A percentile compares a stretch with the other conserved stretches of the same genome.
These are phyloP conservation scores for Acinonyx jubatus DNA, from an alignment of 2,113 vertebrate species.

Conservation along the genomic window DNA sequence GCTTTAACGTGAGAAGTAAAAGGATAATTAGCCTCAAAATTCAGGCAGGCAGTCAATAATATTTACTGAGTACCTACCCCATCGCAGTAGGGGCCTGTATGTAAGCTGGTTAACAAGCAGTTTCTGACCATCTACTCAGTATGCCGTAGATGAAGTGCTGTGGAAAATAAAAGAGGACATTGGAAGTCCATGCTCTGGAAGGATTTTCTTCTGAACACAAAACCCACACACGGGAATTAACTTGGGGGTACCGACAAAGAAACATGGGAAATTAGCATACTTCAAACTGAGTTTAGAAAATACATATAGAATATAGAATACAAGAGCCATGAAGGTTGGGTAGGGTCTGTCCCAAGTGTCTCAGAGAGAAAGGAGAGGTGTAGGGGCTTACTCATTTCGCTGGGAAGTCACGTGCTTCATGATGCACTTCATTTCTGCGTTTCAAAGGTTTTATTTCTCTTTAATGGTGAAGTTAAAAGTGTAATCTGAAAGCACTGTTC, in stretches of 20 bases:
- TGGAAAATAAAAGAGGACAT: background rate
- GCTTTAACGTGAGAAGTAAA: background rate
- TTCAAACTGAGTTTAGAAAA: background rate
- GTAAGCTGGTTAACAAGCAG: background rate
- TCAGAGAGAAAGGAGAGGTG: background rate
- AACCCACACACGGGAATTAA: background rate
- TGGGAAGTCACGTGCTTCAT: background rate
- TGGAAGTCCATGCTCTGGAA: background rate
- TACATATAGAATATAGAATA: background rate
- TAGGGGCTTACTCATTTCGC: background rate
- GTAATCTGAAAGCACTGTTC: background rate
- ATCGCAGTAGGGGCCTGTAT: background rate
- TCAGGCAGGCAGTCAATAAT: background rate
- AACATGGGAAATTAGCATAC: background rate
- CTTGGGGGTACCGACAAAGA: background rate
- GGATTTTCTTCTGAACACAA: background rate
- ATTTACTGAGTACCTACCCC: background rate
- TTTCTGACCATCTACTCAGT: background rate
- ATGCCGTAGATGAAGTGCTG: background rate
- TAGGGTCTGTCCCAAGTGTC: background rate
- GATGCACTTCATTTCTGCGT: background rate
- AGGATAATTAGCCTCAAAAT: constrained; percentile 5
- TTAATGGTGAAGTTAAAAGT: constrained; percentile 43
- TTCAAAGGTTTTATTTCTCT: constrained; percentile 10
- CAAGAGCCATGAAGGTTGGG: background rate